Evolutionary conservation across 2,888 invertebrate species (phyloP).

Genomic region (Phyllotreta cruciferae): DNA sequence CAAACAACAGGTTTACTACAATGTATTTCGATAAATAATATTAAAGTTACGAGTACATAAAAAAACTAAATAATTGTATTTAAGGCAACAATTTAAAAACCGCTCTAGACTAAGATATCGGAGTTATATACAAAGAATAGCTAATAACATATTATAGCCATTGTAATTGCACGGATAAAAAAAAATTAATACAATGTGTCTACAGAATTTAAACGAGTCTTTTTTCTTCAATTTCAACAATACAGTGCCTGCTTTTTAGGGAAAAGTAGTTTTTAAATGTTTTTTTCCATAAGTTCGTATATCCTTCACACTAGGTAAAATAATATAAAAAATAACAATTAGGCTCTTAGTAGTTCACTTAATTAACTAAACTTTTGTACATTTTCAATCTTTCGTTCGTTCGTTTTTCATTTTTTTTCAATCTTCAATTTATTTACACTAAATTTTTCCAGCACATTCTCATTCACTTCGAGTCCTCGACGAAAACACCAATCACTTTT

Average conservation of each 20-base stretch:
- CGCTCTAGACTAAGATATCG: constrained; percentile 15
- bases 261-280: constrained; percentile 1
- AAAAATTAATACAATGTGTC: constrained; percentile 19
- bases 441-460: constrained; percentile 39
- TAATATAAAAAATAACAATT: constrained; percentile 62
- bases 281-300: constrained; percentile 41
- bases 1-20: too few species aligned
- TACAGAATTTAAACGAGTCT: constrained; percentile 31
- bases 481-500: constrained; percentile 39
- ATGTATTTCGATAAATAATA: too few species aligned
- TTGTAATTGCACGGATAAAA: constrained; percentile 44
- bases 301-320: constrained; percentile 52
- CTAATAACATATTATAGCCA: constrained; percentile 38
- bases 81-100: too few species aligned
- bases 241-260: constrained; percentile 11
- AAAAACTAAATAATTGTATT: too few species aligned
- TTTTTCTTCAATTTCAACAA: constrained; percentile 23
- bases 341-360: constrained; percentile 56
- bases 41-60: too few species aligned
- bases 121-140: constrained; percentile 48
- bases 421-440: constrained; percentile 56
- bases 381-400: constrained; percentile 47
- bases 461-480: constrained; percentile 28
- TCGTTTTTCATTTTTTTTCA: too few species aligned
- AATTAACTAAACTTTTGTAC: constrained; percentile 58